Conservation (phyloP, 1,140 invertebrate species). For the Anastatus disparis region DNA sequence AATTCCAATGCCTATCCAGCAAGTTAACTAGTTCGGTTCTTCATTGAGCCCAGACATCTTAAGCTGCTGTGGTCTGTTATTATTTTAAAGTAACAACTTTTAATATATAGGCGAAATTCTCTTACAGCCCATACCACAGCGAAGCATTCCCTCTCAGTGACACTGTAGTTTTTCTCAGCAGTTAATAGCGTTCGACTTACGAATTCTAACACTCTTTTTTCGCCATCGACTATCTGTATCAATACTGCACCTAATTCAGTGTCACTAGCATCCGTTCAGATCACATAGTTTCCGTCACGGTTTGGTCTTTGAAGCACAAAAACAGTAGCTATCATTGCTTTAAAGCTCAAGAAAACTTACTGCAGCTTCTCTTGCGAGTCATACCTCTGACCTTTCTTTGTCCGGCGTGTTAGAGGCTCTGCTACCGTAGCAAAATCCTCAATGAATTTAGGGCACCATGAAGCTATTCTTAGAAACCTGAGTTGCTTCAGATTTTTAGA, state of each 20-base stretch:
- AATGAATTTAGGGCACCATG: neutral
- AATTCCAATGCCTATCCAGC: constrained; percentile 4
- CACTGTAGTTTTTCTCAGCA: neutral
- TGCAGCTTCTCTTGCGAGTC: neutral
- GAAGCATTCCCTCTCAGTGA: constrained; percentile 6
- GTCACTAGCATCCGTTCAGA: neutral
- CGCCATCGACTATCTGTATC: neutral
- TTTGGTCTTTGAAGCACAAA: too few relatives aligned
- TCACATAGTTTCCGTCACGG: too few relatives aligned
- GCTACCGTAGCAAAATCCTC: neutral
- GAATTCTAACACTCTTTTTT: neutral
- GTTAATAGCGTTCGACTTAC: neutral
- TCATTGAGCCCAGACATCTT: neutral
- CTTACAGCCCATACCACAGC: neutral
- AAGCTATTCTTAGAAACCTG: neutral
- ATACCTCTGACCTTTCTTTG: neutral
- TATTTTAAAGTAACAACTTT: neutral
- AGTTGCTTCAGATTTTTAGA: neutral
- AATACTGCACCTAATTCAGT: neutral
- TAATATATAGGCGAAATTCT: neutral
- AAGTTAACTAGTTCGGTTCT: neutral
- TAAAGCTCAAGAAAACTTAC: neutral
- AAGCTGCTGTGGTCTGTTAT: constrained; percentile 9
- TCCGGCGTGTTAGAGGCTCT: neutral
- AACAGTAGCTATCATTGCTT: too few relatives aligned